These are phyloP conservation scores for Atherinosoma microstoma DNA, from an alignment of 2,797 vertebrate genomes.

Conservation along the genomic window DNA sequence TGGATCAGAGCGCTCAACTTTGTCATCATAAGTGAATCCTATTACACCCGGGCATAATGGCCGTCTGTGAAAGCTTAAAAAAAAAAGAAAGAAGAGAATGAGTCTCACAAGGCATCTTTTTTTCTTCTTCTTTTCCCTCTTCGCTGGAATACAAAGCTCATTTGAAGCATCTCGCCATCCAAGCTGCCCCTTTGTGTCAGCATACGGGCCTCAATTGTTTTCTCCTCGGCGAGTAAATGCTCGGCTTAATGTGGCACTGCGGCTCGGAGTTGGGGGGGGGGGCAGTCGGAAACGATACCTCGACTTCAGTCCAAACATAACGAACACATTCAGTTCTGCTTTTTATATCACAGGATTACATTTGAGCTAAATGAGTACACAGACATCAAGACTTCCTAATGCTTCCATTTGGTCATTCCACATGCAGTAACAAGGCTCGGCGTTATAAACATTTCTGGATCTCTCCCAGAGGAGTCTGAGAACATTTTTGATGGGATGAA, in stretches of 20 bases:
- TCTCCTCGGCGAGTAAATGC: conserved; percentile 63
- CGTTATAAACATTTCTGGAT: conserved; percentile 39
- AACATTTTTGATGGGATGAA: conserved; percentile 39
- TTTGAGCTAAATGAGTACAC: conserved; percentile 31
- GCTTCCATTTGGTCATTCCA: conserved; percentile 55
- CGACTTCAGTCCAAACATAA: conserved; percentile 3
- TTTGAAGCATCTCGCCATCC: conserved; percentile 57
- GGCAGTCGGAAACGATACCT: conserved; percentile 31
- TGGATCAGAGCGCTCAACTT: conserved; percentile 57
- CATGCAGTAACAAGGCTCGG: conserved; percentile 53
- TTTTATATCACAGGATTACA: conserved; percentile 26
- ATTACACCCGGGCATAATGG: conserved; percentile 68
- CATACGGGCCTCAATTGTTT: conserved; percentile 67
- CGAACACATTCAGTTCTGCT: conserved; percentile 9
- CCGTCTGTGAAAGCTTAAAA: conserved; percentile 43
- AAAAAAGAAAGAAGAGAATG: conserved; percentile 29
- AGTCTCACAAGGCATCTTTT: conserved; percentile 66
- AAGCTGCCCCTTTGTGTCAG: conserved; percentile 51
- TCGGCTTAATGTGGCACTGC: conserved; percentile 60
- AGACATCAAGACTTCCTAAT: conserved; percentile 30
- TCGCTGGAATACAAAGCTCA: conserved; percentile 69
- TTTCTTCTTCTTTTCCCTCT: conserved; percentile 6
- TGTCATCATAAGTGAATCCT: conserved; percentile 69
- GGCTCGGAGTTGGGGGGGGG: neutral
- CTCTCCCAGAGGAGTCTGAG: conserved; percentile 23